These are phyloP conservation scores for Pyrocoelia pectoralis DNA, from an alignment of 2,888 invertebrate genomes.

Conservation along the genomic window DNA sequence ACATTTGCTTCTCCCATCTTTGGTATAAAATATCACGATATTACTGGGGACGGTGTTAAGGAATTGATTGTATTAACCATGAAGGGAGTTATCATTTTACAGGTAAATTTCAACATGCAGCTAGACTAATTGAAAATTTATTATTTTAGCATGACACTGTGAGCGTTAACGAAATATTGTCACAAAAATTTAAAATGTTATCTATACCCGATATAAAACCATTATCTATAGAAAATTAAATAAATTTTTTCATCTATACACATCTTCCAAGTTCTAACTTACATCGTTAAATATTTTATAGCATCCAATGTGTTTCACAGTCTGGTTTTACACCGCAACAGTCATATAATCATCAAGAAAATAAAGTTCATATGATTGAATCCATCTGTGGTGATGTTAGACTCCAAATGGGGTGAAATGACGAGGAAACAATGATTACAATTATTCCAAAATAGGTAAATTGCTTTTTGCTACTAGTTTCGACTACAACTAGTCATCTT, in stretches of 20 bases:
- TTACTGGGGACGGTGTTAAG: constrained; percentile 72
- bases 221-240: constrained; percentile 15
- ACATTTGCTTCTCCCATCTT: constrained; percentile 69
- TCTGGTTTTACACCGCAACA: no score
- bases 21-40: constrained; percentile 67
- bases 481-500: no score
- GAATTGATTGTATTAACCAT: constrained; percentile 72
- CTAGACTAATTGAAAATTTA: neutral
- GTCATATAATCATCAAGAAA: no score
- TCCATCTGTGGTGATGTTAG: no score
- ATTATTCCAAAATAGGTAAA: no score
- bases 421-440: no score
- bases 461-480: no score
- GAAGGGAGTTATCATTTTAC: constrained; percentile 72
- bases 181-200: constrained; percentile 44
- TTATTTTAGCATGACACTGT: constrained; percentile 48
- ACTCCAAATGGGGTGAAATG: no score
- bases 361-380: no score
- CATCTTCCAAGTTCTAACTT: no score
- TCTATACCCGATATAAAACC: constrained; percentile 30
- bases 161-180: constrained; percentile 46
- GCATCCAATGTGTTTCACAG: no score
- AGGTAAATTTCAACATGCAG: constrained; percentile 62
- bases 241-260: constrained; percentile 10
- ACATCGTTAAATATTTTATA: no score